Evolutionary conservation across 2,113 vertebrate species (phyloP).

Genomic region (Tympanuchus pallidicinctus): DNA sequence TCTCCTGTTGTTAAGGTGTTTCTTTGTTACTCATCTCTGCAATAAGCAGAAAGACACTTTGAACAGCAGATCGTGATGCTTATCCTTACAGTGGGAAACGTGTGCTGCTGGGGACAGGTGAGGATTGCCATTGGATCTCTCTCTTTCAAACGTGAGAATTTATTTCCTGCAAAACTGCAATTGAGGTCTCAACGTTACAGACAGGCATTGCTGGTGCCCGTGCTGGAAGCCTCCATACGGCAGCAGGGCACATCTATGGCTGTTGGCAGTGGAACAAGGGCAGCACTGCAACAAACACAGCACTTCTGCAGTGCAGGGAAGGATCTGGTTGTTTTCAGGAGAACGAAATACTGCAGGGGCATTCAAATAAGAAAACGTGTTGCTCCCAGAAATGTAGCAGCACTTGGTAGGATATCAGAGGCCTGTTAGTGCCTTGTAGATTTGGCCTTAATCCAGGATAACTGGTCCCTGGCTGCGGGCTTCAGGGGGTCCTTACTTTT

Average conservation of each 20-base stretch:
- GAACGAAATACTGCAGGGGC: neutral
- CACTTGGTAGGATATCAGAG: neutral
- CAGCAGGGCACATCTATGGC: accelerated
- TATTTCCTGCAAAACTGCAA: accelerated
- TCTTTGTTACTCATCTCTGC: neutral
- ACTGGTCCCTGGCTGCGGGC: accelerated
- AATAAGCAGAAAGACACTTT: neutral
- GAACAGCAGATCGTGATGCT: neutral
- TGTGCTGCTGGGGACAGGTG: neutral
- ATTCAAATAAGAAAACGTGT: neutral
- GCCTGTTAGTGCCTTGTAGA: accelerated
- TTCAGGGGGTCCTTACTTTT: neutral
- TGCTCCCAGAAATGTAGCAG: neutral
- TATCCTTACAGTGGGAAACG: neutral
- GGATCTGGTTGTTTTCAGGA: neutral
- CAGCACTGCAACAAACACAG: accelerated
- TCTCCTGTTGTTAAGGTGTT: neutral
- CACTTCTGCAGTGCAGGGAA: neutral
- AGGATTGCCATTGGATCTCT: too few species aligned
- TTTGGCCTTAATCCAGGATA: neutral
- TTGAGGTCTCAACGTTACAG: accelerated
- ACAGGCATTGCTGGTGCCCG: accelerated
- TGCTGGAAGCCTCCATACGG: neutral
- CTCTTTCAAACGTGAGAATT: accelerated
- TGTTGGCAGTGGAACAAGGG: too few species aligned